phyloP scores from a whole-genome alignment of 2,888 invertebrate genomes.

The Eupsilia transversa region DNA sequence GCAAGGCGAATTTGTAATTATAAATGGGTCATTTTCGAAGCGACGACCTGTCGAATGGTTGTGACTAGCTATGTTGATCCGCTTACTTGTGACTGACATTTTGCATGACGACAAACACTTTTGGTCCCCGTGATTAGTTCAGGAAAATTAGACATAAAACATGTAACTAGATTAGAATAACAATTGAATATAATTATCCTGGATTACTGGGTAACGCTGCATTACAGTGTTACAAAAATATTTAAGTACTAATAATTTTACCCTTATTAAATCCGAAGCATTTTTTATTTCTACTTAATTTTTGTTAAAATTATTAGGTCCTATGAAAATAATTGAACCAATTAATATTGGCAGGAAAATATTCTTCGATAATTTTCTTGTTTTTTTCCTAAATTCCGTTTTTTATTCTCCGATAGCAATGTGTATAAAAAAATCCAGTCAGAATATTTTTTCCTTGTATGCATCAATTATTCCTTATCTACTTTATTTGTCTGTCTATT shows the following conservation, averaged over 20 bases:
- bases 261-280: not conserved
- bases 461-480: not conserved
- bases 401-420: not conserved
- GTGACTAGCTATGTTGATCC: not conserved
- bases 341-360: not conserved
- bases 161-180: not conserved
- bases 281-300: not conserved
- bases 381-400: not conserved
- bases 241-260: not conserved
- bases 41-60: not conserved
- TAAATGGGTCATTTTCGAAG: too few relatives aligned
- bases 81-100: not conserved
- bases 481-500: not conserved
- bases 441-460: too few relatives aligned
- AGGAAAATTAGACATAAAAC: constrained; percentile 10
- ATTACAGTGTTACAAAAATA: too few relatives aligned
- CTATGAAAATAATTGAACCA: not conserved
- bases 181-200: not conserved
- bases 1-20: too few relatives aligned
- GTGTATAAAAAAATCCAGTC: not conserved
- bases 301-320: not conserved
- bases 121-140: not conserved
- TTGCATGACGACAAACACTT: not conserved
- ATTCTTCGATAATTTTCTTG: not conserved
- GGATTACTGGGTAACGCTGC: not conserved